Percentiles rank a stretch among this genome's conserved stretches.
Conservation (phyloP, 2,888 invertebrate genomes). For the Taphrorychus bicolor region DNA sequence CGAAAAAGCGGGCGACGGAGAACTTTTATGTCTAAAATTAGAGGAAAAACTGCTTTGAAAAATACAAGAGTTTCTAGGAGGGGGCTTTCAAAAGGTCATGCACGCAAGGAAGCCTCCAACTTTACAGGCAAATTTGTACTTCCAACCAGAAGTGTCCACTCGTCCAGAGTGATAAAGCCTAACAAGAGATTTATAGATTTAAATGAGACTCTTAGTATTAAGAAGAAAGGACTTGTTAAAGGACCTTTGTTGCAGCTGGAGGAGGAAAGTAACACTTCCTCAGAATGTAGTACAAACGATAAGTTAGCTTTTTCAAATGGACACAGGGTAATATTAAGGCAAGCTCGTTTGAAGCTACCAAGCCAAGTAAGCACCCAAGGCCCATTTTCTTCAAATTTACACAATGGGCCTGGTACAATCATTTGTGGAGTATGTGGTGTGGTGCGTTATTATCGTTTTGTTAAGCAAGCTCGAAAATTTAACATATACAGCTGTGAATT, state of each 20-base stretch:
- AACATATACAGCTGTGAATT: conserved; percentile 86
- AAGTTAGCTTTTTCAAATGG: conserved; percentile 63
- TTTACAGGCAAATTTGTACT: conserved; percentile 73
- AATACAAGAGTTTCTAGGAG: conserved; percentile 44
- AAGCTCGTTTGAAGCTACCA: conserved; percentile 56
- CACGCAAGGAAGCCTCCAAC: conserved; percentile 50
- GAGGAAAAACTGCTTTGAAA: conserved; percentile 46
- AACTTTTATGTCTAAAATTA: conserved; percentile 51
- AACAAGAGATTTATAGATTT: conserved; percentile 78
- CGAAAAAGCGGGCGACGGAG: conserved; percentile 50
- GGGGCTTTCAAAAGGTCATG: conserved; percentile 44
- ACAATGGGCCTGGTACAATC: conserved; percentile 66
- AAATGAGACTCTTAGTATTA: conserved; percentile 54
- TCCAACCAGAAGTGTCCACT: conserved; percentile 82
- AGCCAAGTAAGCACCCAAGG: conserved; percentile 66
- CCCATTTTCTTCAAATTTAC: conserved; percentile 67
- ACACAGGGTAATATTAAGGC: conserved; percentile 71
- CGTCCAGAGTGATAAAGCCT: conserved; percentile 86
- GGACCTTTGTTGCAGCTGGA: conserved; percentile 33
- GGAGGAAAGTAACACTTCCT: conserved; percentile 32
- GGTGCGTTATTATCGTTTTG: conserved; percentile 76
- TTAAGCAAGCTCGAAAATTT: conserved; percentile 82
- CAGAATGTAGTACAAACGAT: conserved; percentile 45
- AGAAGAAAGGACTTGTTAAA: conserved; percentile 54
- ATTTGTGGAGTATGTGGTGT: conserved; percentile 83